Evolutionary conservation across 2,113 vertebrate species (phyloP).

Genomic region (Morone chrysops): DNA sequence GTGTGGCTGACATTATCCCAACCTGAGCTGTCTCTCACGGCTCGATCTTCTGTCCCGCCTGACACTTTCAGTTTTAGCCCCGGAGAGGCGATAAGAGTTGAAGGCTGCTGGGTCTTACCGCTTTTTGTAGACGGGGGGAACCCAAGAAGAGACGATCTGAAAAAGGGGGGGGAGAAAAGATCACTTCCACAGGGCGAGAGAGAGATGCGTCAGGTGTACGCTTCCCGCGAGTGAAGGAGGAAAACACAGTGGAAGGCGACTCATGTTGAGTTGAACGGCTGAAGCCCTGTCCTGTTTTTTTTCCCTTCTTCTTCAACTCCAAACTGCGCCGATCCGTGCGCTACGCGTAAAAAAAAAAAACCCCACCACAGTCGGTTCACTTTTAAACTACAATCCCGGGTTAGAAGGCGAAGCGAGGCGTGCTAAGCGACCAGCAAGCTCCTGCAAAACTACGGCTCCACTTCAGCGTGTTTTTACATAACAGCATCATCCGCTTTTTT

Average conservation of each 20-base stretch:
- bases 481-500: conserved; percentile 87
- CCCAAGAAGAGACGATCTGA: background rate
- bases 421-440: conserved; percentile 9
- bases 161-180: background rate
- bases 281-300: conserved; percentile 20
- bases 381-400: background rate
- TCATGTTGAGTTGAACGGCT: conserved; percentile 71
- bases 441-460: conserved; percentile 71
- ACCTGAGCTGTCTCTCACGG: conserved; percentile 20
- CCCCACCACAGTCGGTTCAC: background rate
- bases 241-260: conserved; percentile 66
- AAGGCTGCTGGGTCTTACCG: conserved; percentile 46
- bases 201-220: conserved; percentile 78
- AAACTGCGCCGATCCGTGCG: conserved; percentile 57
- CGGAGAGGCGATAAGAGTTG: conserved; percentile 45
- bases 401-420: background rate
- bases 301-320: conserved; percentile 2
- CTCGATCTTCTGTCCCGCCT: conserved; percentile 50
- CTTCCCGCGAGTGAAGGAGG: conserved; percentile 70
- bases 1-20: conserved; percentile 22
- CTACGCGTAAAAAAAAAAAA: conserved; percentile 32
- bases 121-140: background rate
- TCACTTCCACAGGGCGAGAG: conserved; percentile 48
- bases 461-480: conserved; percentile 86
- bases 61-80: conserved; percentile 70